Evolutionary conservation across 2,113 vertebrate genomes (phyloP), one percentile per base, ranked within the genome.

Genomic region (Festucalex cinctus): DNA sequence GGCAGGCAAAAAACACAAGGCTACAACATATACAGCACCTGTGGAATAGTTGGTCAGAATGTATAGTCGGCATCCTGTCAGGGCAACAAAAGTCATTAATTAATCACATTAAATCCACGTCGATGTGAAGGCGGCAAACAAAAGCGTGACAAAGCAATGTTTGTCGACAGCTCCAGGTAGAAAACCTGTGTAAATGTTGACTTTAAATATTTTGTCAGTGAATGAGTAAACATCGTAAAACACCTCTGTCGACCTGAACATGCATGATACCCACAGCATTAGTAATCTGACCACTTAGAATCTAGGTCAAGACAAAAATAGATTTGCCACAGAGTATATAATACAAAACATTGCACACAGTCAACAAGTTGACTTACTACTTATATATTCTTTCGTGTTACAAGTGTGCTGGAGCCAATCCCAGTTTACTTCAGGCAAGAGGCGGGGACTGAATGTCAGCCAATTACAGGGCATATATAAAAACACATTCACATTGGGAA

Each of bases 11-110:
- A 82, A 79, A 85, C 43, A 77, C 60, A 72, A 70, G 73, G 76
- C 74, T 59, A 83, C 46, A 61, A 71, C 73, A 74, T 74, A 22
- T 85, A 90, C 86, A 83, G 79, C 53, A 91, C 91, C 89, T 39
- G 2, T 85, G 73, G 71, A 49, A 81, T 1, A 76, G 77, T 32
- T 22, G 71, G 64, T 77, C 83, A 35, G 74, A 51, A 49, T 87
- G 71, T 37, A 44, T 13, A 8, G 69, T 54, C 32, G 78, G 75
- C 43, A 76, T 88, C 87, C 91, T 92, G 87, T 85, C 70, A 72
- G 79, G 73, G 75, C 26, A 84, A 89, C 58, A 88, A 81, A 83
- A 66, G 73, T 28, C 71, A 66, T 75, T 35, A 6, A 37, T 77
- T 35, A 71, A n/a, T 51, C 36, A 68, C 51, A 74, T 54, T 63